phyloP scores from a whole-genome alignment of 2,797 vertebrate genomes.

The Gymnodraco acuticeps region DNA sequence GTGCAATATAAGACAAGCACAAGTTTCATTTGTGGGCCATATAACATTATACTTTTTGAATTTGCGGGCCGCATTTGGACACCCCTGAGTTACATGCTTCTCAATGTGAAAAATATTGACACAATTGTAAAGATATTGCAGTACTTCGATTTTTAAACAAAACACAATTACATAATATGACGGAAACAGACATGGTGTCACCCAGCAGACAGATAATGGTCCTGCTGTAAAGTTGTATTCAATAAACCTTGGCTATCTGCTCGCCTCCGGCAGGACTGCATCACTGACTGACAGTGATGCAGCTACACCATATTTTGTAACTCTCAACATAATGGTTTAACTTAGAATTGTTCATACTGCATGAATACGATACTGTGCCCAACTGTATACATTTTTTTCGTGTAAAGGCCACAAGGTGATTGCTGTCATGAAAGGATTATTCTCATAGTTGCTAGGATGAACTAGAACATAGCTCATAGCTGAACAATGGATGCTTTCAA shows the following conservation, averaged over 20 bases:
- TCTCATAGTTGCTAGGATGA: neutral
- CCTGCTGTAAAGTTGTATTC: conserved; percentile 5
- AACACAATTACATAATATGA: neutral
- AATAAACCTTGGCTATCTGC: conserved; percentile 36
- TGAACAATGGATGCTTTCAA: too few species aligned
- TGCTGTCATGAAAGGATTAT: neutral
- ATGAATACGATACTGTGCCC: neutral
- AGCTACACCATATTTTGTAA: neutral
- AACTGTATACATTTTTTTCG: neutral
- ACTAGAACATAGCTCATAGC: too few species aligned
- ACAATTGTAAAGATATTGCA: neutral
- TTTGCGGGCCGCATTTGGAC: too few species aligned
- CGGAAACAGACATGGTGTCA: conserved; percentile 9
- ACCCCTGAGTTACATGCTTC: neutral
- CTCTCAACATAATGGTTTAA: conserved; percentile 5
- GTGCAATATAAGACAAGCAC: too few species aligned
- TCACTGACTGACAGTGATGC: neutral
- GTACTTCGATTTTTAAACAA: neutral
- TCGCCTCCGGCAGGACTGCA: conserved; percentile 20
- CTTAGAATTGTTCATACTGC: neutral
- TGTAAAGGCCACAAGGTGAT: neutral
- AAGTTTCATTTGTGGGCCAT: too few species aligned
- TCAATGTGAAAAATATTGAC: neutral
- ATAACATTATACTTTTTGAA: too few species aligned
- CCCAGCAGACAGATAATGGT: conserved; percentile 27